Percentiles rank a stretch among this genome's conserved stretches.
phyloP scores from a whole-genome alignment of 1,140 invertebrate species.

The Berghia stephanieae region DNA sequence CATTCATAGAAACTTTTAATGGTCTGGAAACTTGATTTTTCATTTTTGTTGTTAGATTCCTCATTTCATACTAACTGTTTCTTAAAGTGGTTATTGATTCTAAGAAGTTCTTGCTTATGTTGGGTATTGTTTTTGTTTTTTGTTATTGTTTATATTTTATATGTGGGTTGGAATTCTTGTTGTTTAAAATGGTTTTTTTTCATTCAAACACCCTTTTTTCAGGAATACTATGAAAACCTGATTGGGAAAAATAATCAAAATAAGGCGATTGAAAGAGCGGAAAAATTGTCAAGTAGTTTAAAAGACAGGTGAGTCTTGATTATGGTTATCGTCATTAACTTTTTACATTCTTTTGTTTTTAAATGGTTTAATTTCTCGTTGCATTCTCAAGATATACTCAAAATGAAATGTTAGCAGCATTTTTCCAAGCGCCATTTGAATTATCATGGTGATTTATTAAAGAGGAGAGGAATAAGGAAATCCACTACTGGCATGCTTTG shows the following conservation, averaged over 20 bases:
- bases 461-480: not conserved
- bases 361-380: not conserved
- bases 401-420: not conserved
- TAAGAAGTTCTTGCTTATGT: not conserved
- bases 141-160: not conserved
- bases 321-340: not conserved
- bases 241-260: conserved; percentile 69
- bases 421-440: not conserved
- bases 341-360: not conserved
- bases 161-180: too few relatives aligned
- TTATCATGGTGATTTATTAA: not conserved
- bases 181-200: too few relatives aligned
- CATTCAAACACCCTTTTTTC: too few relatives aligned
- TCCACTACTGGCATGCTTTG: not conserved
- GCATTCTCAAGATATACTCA: not conserved
- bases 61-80: not conserved
- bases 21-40: not conserved
- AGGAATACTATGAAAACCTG: conserved; percentile 71
- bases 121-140: not conserved
- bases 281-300: conserved; percentile 71
- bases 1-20: not conserved
- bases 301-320: conserved; percentile 69
- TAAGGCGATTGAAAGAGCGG: conserved; percentile 63
- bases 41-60: not conserved
- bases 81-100: not conserved